Percentiles rank a stretch among this genome's conserved stretches.
Conservation (phyloP, 2,888 invertebrate species). For the Calameuta idolon region DNA sequence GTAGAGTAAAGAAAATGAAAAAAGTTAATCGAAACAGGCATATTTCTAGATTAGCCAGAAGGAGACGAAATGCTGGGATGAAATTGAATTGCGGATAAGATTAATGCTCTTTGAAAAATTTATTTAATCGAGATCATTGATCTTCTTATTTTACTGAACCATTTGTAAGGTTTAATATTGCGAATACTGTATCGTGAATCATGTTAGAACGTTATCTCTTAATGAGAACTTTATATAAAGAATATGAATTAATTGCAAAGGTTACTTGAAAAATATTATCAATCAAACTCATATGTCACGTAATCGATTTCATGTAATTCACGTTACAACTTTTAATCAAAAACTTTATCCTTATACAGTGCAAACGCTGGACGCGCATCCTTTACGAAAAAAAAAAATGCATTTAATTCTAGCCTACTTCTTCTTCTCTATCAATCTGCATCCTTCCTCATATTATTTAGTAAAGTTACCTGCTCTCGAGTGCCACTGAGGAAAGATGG, state of each 20-base stretch:
- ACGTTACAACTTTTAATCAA: background rate
- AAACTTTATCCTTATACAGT: background rate
- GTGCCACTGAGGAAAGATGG: background rate
- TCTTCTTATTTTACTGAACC: background rate
- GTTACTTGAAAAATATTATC: background rate
- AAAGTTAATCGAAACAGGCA: too few relatives aligned
- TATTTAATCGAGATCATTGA: background rate
- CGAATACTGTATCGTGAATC: background rate
- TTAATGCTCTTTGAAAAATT: background rate
- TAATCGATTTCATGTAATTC: background rate
- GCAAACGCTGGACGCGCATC: background rate
- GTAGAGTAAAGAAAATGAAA: slow-evolving; percentile 3
- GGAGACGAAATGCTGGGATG: background rate
- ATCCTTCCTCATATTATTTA: background rate
- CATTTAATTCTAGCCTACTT: background rate
- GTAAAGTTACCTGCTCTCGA: background rate
- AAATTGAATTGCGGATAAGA: background rate
- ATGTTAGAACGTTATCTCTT: background rate
- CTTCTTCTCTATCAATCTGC: background rate
- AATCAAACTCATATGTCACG: background rate
- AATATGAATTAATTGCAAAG: background rate
- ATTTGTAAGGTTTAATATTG: background rate
- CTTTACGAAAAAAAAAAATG: background rate
- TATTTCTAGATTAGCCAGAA: too few relatives aligned
- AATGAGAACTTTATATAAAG: background rate